Base-by-base conservation (phyloP, 1,140 invertebrate species). In the Laodelphax striatellus region DNA sequence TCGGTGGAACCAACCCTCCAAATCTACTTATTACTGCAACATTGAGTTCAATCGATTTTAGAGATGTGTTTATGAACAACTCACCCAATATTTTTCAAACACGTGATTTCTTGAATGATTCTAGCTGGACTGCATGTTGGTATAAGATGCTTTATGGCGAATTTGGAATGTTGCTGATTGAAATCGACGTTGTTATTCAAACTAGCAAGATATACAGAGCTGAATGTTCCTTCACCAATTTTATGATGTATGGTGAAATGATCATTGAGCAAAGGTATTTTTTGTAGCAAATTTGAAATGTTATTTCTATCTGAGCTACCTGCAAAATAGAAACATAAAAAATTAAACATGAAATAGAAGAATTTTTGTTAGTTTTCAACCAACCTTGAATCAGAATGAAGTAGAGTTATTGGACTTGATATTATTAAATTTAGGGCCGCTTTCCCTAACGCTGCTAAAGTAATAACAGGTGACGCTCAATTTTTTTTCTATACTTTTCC, bases 121-220 rank as follows among this genome's bases (percentile, higher is more conserved):
- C 87, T 77, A 42, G 79, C 78, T 4, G 87, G 87, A 71, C 89
- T 86, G 65, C 83, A 86, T 42, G 88, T 92, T 10, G 89, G 89
- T 62, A 91, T 83, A 28, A 92, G 79, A 71, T 91, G 84, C 70
- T 93, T 93, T 22, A 92, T 78, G 1, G 89, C 89, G 76, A 86
- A 90, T 69, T 77, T 78, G 56, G 71, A 68, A 22, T 75, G 72
- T 56, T 82, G 75, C n/a, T 72, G 68, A n/a, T 54, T 53, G 8
- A 14, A 24, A 53, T 76, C 60, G 62, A 9, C 1, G 11, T 38
- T 38, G 34, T 13, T 38, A 11, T 83, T 84, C 22, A 88, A 68
- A 10, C 81, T 82, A 4, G 85, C 88, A 61, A 90, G 69, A 64
- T 84, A 89, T 1, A 92, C 90, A 13, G 82, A 85, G 68, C 88